phyloP scores from a whole-genome alignment of 2,113 vertebrate genomes.

The Oryctolagus cuniculus region DNA sequence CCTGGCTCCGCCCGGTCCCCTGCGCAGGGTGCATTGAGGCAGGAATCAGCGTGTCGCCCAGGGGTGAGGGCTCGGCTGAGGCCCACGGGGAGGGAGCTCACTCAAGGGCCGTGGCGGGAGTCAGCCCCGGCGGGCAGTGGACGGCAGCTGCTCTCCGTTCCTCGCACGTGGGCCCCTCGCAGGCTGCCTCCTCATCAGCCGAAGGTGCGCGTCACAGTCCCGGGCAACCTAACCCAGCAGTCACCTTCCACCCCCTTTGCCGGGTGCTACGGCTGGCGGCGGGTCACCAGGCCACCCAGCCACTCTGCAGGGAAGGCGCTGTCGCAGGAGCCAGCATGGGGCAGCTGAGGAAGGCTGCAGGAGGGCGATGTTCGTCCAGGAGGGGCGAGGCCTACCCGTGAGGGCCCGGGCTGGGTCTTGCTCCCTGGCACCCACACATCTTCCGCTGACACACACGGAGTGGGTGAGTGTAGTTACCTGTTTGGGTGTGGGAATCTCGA shows the following conservation, averaged over 20 bases:
- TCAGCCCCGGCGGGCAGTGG: too few species aligned
- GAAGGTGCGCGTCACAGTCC: not conserved
- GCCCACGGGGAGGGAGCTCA: not conserved
- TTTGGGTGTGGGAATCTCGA: rapidly evolving
- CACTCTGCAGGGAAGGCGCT: not conserved
- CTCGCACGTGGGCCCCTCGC: not conserved
- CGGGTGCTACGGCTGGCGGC: not conserved
- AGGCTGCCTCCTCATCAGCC: not conserved
- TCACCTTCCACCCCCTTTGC: not conserved
- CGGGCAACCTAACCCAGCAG: not conserved
- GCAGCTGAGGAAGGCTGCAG: too few species aligned
- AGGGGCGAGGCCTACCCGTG: rapidly evolving
- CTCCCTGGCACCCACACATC: not conserved
- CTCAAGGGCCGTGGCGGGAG: not conserved
- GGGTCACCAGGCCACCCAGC: not conserved
- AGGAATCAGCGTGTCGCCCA: not conserved
- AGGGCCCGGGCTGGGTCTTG: not conserved
- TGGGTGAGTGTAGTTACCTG: rapidly evolving
- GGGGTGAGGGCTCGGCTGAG: not conserved
- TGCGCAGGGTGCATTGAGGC: not conserved
- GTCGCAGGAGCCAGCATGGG: not conserved
- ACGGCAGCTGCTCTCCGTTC: not conserved
- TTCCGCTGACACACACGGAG: not conserved
- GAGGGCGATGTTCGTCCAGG: too few species aligned
- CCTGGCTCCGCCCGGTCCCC: too few species aligned